Conservation (phyloP, 2,797 vertebrate species). For the Tokudaia muenninki region DNA sequence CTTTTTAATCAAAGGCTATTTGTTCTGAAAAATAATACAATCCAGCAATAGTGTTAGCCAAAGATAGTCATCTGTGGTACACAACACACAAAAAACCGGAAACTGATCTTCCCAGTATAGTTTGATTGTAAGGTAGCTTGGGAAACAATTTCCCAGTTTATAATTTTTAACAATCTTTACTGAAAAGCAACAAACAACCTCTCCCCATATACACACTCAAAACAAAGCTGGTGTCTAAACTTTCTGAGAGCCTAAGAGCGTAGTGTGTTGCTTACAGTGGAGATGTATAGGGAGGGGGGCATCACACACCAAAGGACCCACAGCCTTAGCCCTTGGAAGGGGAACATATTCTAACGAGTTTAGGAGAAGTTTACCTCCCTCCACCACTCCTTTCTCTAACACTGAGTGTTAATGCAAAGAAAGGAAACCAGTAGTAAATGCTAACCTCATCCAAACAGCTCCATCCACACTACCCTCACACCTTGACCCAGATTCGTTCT, state of each 20-base stretch:
- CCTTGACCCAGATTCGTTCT: not conserved
- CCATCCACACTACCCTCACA: too few species aligned
- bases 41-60: conserved; percentile 17
- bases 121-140: not conserved
- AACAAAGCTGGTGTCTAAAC: not conserved
- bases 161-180: conserved; percentile 22
- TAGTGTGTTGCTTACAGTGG: not conserved
- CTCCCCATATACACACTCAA: not conserved
- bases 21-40: conserved; percentile 49
- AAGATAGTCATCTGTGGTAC: conserved; percentile 5
- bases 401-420: conserved; percentile 1
- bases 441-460: not conserved
- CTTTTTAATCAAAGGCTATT: not conserved
- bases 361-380: not conserved
- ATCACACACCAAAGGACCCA: not conserved
- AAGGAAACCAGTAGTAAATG: not conserved
- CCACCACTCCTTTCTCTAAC: not conserved
- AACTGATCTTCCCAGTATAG: not conserved
- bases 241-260: not conserved
- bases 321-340: not conserved
- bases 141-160: conserved; percentile 19
- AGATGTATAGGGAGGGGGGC: not conserved
- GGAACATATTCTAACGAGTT: not conserved
- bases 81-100: not conserved
- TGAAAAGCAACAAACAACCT: not conserved